A percentile compares a stretch with the other conserved stretches of the same genome.
These are phyloP conservation scores for Nasonovia ribisnigri DNA, from an alignment of 2,888 invertebrate genomes.

Conservation along the genomic window DNA sequence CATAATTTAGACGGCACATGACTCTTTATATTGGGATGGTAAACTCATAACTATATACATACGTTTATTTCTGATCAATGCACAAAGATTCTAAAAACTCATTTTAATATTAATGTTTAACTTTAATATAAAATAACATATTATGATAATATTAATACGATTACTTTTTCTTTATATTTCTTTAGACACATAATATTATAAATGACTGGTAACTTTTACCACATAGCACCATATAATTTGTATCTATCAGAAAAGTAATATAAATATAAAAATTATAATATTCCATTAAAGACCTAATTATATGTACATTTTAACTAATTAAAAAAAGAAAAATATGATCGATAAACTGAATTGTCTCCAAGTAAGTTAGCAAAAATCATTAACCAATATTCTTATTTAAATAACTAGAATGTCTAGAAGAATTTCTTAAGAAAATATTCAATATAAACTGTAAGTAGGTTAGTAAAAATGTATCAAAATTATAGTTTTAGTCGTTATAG, in stretches of 20 bases:
- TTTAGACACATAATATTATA: too few species aligned
- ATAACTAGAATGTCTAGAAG: neutral
- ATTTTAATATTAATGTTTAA: neutral
- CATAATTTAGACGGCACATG: neutral
- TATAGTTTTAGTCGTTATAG: neutral
- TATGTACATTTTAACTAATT: neutral
- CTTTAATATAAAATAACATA: neutral
- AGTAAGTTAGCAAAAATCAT: neutral
- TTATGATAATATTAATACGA: neutral
- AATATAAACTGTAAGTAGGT: too few species aligned
- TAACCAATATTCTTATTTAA: neutral
- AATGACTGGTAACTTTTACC: too few species aligned
- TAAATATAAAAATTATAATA: neutral
- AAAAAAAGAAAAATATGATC: neutral
- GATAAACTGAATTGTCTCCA: neutral
- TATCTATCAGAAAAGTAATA: neutral
- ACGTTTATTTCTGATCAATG: neutral
- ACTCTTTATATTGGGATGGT: neutral
- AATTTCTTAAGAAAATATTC: too few species aligned
- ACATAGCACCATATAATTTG: neutral
- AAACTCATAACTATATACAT: neutral
- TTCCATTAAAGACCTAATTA: neutral
- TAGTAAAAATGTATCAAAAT: neutral
- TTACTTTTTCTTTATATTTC: too few species aligned
- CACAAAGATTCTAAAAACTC: neutral